Evolutionary conservation across 2,888 invertebrate species (phyloP), one percentile per base, ranked within the genome.

Genomic region (Blera fallax): DNA sequence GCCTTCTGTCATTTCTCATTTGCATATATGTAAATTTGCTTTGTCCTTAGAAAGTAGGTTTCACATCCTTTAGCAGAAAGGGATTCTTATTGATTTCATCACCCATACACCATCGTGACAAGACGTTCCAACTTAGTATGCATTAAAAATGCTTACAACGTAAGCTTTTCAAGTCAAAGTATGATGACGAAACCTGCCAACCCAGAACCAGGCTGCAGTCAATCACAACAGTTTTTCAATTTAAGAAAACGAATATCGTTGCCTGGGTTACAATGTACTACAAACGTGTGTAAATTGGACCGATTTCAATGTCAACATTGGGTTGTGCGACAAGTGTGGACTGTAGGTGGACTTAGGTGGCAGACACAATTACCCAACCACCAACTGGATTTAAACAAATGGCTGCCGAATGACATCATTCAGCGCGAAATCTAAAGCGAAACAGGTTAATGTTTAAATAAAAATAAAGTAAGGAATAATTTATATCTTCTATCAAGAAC

Each of bases 11-110:
- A 6, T 24, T 29, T 1, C 40, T 54, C 54, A 69, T 69, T 69
- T 43, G 69, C 69, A 69, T 69, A 43, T 56, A 54, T 54, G 54
- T 2, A 29, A 54, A 69, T 67, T 48, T 8, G 8, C 27, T 29
- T 2, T 16, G 10, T 16, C 32, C 32, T 58, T 40, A 24, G n/a
- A 40, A 58, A 37, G 21, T 37, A 37, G 56, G 34, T 56, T 34
- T 10, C 29, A 54, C 10, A 4, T 27, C 45, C 11, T 32, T 21
- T 11, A 32, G 27, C 4, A 29, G 27, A 7, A 45, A 16, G 16
- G 10, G 29, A 64, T 11, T 45, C n/a, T 32, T 18, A 45, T 64
- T 64, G 62, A 64, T 45, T 45, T 32, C n/a, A 45, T 27, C 18
- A 16, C 18, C 6, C 14, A 27, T 29, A 4, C 34, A 16, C 32